These are phyloP conservation scores for Sceliomorpha sp. DNA, from an alignment of 2,888 invertebrate species.

Conservation along the genomic window DNA sequence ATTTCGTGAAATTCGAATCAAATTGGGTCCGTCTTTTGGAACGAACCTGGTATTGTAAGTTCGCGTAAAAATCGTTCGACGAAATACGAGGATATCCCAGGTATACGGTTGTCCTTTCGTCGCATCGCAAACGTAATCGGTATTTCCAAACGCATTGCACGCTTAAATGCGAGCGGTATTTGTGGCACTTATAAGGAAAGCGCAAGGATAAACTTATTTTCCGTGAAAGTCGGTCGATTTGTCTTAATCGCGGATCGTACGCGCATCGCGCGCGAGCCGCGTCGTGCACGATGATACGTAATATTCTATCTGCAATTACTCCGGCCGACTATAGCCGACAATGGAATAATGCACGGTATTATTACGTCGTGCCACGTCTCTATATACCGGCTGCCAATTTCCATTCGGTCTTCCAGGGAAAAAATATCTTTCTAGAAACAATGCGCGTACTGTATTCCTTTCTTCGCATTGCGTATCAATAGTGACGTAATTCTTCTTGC, in stretches of 20 bases:
- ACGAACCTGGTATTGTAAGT: too few relatives aligned
- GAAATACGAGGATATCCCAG: too few relatives aligned
- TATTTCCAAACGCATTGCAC: too few relatives aligned
- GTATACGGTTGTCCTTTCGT: too few relatives aligned
- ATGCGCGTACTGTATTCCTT: not conserved
- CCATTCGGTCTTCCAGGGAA: constrained; percentile 25
- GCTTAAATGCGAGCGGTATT: too few relatives aligned
- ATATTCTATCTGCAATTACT: constrained; percentile 38
- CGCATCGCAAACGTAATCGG: too few relatives aligned
- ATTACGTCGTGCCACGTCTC: constrained; percentile 39
- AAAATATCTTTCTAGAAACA: constrained; percentile 1
- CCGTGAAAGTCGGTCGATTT: constrained; percentile 36
- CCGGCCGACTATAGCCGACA: constrained; percentile 25
- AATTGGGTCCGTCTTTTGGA: too few relatives aligned
- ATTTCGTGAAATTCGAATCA: too few relatives aligned
- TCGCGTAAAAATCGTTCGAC: too few relatives aligned
- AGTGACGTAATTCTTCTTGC: too few relatives aligned
- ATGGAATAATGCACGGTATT: constrained; percentile 44
- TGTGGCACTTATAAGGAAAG: constrained; percentile 6
- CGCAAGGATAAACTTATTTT: constrained; percentile 29
- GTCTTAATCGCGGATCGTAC: constrained; percentile 36
- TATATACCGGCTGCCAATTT: constrained; percentile 41
- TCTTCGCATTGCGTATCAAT: constrained; percentile 8
- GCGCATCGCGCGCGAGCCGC: constrained; percentile 22
- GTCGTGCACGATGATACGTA: constrained; percentile 33